phyloP scores from a whole-genome alignment of 2,797 vertebrate genomes.

The Spinus olivaceus region DNA sequence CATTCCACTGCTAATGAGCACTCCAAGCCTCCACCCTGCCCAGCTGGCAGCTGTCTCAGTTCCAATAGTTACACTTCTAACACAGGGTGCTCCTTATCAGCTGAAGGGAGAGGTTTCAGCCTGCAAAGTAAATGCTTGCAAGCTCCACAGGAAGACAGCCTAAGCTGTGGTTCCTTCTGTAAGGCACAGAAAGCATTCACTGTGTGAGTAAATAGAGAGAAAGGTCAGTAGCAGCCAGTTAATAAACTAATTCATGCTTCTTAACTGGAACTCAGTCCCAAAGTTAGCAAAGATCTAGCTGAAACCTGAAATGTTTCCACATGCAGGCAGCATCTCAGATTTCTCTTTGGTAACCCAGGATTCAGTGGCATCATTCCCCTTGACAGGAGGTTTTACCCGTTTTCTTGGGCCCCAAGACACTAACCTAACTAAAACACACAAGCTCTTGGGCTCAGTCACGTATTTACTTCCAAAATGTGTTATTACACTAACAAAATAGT shows the following conservation, averaged over 20 bases:
- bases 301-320: not conserved
- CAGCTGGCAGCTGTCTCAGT: not conserved
- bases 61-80: not conserved
- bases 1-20: not conserved
- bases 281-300: not conserved
- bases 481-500: not conserved
- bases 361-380: not conserved
- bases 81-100: not conserved
- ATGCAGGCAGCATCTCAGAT: not conserved
- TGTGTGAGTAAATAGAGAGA: not conserved
- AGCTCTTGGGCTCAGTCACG: not conserved
- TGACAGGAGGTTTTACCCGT: not conserved
- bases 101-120: not conserved
- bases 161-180: not conserved
- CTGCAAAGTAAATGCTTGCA: not conserved
- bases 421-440: not conserved
- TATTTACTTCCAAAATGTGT: not conserved
- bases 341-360: not conserved
- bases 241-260: not conserved
- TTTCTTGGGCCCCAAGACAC: not conserved
- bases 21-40: not conserved
- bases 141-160: not conserved
- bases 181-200: not conserved
- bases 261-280: not conserved
- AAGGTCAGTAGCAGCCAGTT: not conserved